A percentile compares a stretch with the other conserved stretches of the same genome.
Conservation (phyloP, 2,113 vertebrate species). For the Hippocampus mohnikei region DNA sequence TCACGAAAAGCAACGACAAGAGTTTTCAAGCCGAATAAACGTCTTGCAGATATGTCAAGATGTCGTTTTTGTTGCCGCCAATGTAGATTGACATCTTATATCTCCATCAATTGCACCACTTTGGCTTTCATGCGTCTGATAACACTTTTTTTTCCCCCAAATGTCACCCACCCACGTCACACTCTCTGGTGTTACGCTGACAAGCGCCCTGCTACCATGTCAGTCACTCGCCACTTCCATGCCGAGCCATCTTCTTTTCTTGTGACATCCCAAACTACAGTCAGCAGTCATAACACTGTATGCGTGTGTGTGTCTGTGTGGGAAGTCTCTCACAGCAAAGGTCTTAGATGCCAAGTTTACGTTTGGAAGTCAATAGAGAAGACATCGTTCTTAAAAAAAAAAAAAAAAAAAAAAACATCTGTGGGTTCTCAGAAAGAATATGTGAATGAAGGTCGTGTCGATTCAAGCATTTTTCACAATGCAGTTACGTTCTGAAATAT, state of each 20-base stretch:
- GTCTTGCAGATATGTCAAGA: conserved; percentile 8
- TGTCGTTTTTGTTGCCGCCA: background rate
- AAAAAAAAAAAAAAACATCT: background rate
- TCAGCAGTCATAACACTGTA: conserved; percentile 41
- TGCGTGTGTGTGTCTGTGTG: conserved; percentile 36
- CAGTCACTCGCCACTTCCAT: conserved; percentile 56
- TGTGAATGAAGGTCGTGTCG: background rate
- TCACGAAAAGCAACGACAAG: too few species aligned
- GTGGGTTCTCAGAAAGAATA: background rate
- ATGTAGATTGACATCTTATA: conserved; percentile 36
- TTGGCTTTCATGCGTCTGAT: conserved; percentile 16
- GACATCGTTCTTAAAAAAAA: background rate
- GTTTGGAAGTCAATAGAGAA: conserved; percentile 9
- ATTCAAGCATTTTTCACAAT: background rate
- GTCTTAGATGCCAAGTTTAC: conserved; percentile 7
- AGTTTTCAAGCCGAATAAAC: too few species aligned
- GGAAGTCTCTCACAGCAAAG: conserved; percentile 35
- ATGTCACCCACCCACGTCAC: conserved; percentile 44
- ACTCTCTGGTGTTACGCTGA: conserved; percentile 53
- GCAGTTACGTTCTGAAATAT: background rate
- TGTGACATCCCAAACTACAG: conserved; percentile 47
- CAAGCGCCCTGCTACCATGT: conserved; percentile 55
- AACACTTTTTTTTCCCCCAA: conserved; percentile 19
- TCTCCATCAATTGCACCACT: conserved; percentile 7
- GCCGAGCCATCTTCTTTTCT: conserved; percentile 39